phyloP scores from a whole-genome alignment of 2,113 vertebrate species.

The Lynx canadensis region DNA sequence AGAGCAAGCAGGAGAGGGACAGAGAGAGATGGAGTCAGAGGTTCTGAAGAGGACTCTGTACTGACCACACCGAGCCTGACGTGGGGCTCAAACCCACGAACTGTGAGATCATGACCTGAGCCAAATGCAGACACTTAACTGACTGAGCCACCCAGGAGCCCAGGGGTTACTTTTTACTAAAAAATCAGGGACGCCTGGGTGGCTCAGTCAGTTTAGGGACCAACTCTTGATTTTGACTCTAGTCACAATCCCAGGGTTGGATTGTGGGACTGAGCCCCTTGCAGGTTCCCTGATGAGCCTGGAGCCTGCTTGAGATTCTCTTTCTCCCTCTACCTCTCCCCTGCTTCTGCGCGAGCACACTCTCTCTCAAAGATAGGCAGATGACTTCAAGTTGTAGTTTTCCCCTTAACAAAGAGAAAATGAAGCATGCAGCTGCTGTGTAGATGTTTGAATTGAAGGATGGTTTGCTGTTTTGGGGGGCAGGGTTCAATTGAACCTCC shows the following conservation, averaged over 20 bases:
- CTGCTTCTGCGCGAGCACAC: no score
- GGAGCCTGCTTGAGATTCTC: no score
- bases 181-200: background rate
- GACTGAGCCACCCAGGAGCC: background rate
- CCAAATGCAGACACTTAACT: background rate
- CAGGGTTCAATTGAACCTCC: fast-evolving
- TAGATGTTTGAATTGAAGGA: background rate
- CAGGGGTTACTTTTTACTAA: background rate
- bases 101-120: background rate
- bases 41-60: background rate
- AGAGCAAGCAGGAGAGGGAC: background rate
- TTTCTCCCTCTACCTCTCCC: no score
- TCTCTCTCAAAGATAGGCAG: background rate
- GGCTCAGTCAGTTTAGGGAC: no score
- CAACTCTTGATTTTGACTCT: no score
- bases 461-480: background rate
- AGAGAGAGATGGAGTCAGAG: background rate
- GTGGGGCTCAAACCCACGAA: background rate
- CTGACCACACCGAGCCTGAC: background rate
- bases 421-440: background rate
- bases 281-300: no score
- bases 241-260: no score
- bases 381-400: background rate
- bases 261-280: no score
- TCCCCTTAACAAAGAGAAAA: background rate